Conservation (phyloP, 2,888 invertebrate species). For the Heliconius ethilla region DNA sequence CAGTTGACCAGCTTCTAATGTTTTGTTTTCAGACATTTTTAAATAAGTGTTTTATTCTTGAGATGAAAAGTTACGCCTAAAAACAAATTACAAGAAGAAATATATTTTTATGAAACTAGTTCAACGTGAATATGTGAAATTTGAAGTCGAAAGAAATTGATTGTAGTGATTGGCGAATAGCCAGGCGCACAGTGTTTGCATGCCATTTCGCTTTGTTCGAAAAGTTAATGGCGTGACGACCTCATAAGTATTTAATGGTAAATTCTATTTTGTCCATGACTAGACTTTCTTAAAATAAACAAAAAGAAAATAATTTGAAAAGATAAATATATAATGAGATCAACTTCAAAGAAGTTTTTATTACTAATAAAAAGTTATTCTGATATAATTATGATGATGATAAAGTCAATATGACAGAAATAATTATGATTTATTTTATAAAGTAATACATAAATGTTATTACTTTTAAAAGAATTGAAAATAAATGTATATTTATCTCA, state of each 20-base stretch:
- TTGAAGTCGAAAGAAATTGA: conserved; percentile 70
- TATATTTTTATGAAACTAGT: conserved; percentile 41
- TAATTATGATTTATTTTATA: neutral
- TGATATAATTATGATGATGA: neutral
- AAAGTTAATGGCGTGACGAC: conserved; percentile 50
- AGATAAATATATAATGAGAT: neutral
- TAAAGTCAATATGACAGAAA: neutral
- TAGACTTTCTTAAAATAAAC: conserved; percentile 1
- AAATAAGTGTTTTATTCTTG: conserved; percentile 33
- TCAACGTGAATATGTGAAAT: conserved; percentile 59
- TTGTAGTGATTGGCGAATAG: conserved; percentile 63
- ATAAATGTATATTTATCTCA: no score
- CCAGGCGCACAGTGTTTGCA: conserved; percentile 66
- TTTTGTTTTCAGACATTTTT: conserved; percentile 70
- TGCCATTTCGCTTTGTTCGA: conserved; percentile 62
- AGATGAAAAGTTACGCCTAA: conserved; percentile 26
- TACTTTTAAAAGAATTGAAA: neutral
- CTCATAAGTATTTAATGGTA: conserved; percentile 32
- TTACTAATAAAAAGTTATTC: neutral
- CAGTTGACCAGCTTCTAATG: conserved; percentile 74
- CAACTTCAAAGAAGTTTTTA: conserved; percentile 3
- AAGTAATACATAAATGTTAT: neutral
- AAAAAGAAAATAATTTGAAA: neutral
- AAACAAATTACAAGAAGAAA: neutral
- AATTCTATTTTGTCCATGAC: neutral